phyloP scores from a whole-genome alignment of 2,797 vertebrate species.

The Orestias chungarensis region DNA sequence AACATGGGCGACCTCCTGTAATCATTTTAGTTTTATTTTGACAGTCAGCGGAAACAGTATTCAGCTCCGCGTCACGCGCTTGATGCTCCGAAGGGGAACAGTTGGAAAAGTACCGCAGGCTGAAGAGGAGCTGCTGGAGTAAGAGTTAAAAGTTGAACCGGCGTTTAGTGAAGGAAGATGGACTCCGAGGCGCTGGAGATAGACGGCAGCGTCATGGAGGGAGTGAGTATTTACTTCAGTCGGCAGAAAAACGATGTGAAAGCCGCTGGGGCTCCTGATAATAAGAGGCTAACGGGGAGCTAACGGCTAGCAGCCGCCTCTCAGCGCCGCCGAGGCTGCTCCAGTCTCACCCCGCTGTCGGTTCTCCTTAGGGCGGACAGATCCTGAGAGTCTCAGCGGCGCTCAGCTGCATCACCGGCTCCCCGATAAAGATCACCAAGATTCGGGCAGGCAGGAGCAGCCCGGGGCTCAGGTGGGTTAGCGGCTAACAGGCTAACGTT shows the following conservation, averaged over 20 bases:
- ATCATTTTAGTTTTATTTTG: slow-evolving; percentile 13
- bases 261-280: background rate
- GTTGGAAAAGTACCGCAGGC: slow-evolving; percentile 3
- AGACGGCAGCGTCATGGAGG: slow-evolving; percentile 95
- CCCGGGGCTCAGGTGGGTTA: slow-evolving; percentile 89
- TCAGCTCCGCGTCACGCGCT: background rate
- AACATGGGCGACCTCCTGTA: background rate
- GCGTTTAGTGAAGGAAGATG: slow-evolving; percentile 46
- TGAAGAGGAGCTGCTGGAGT: background rate
- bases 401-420: slow-evolving; percentile 88
- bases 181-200: slow-evolving; percentile 79
- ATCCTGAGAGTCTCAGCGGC: slow-evolving; percentile 90
- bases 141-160: background rate
- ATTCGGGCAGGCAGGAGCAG: slow-evolving; percentile 93
- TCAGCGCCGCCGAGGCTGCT: background rate
- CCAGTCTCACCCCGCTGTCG: slow-evolving; percentile 3
- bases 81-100: background rate
- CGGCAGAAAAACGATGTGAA: background rate
- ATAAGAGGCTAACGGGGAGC: slow-evolving; percentile 41
- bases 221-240: slow-evolving; percentile 80
- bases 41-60: background rate
- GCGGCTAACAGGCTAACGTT: slow-evolving; percentile 64
- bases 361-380: slow-evolving; percentile 88
- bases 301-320: slow-evolving; percentile 20
- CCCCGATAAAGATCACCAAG: slow-evolving; percentile 85